Base-by-base conservation (phyloP, 2,113 vertebrate species). In the Nesospiza acunhae region DNA sequence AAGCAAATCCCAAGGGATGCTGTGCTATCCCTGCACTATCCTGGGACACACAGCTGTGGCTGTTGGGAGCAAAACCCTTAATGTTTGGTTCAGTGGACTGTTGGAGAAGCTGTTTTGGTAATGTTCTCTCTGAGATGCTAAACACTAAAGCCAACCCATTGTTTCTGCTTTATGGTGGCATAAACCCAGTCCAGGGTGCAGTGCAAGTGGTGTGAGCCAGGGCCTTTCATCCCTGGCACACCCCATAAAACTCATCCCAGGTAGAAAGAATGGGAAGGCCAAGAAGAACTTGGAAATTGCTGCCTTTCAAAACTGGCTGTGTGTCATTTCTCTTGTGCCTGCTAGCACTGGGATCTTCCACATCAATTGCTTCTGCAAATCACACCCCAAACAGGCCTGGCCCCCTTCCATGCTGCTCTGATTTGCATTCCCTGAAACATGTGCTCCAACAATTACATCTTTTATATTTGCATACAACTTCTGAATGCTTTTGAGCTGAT, bases 171-270 rank as follows among this genome's bases (percentile, higher is more conserved):
- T n/a, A 35, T 42, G 35, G 69, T 13, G 52, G 47, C 39, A 89
- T 21, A 87, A 93, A 55, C 27, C 0, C 5, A 56, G 52, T 10
- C 28, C 46, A 42, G 66, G 56, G 49, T 1, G 2, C 44, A 63
- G 14, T 0, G 0, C 15, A 47, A 27, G 24, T 6, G 19, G 5
- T 39, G 7, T 0, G 0, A 68, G 33, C 52, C 49, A 52, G 41
- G 28, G 55, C 41, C 24, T 15, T 58, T 72, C 33, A 72, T 79
- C 56, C 67, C 41, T 42, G 26, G 11, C 26, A n/a, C 10, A 28
- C 0, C 1, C 33, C 33, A 27, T 44, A 28, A 56, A 79, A 39
- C 1, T 47, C 24, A 59, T 3, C 87, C 26, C 35, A 79, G 53
- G 53, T 5, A 68, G 37, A 46, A 33, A 58, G 26, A 63, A 12